Evolutionary conservation across 1,140 invertebrate species (phyloP), one percentile per base, ranked within the genome.

Genomic region (Campoletis sonorensis): DNA sequence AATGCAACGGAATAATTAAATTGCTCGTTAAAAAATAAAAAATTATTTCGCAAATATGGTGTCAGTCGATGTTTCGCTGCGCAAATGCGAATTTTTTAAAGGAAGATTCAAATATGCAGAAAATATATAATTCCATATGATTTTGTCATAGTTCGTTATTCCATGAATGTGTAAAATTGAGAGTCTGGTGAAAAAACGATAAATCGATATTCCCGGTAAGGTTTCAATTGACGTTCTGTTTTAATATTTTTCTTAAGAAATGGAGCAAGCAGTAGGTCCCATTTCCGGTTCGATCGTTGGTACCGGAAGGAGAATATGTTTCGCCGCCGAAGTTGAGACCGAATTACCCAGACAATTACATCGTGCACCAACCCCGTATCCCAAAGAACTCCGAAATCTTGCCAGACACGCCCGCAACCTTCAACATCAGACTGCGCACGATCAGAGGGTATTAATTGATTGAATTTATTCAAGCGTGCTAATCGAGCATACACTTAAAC

Each of bases 311-410:
- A 92, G 90, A 84, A 96, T 96, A 85, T 95, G 95, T 89, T 96
- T 96, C 91, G 94, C 94, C 58, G 93, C 94, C 86, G 93, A 94
- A 88, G 92, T 93, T 75, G 92, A 94, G 79, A 89, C 92, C n/a
- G 94, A 94, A 87, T 87, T 92, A 78, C 89, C 91, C 88, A 86
- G 93, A 79, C 94, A 94, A 85, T 91, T 98, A 76, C 94, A 96
- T 85, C 93, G 97, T 86, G 96, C 96, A 80, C 97, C 97, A 37
- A 98, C 97, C 82, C 98, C 98, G 37, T 98, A 98, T 91, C 97
- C 97, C 68, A 98, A 98, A 93, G 97, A 98, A 92, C 93, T 98
- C 84, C 94, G 96, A 87, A 96, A 95, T 84, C 94, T 97, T 88
- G 96, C 96, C 27, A 96, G 96, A 89, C 96, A 97, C 92, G 95